Evolutionary conservation across 2,888 invertebrate species (phyloP).

Genomic region (Lepidochrysops patricia): DNA sequence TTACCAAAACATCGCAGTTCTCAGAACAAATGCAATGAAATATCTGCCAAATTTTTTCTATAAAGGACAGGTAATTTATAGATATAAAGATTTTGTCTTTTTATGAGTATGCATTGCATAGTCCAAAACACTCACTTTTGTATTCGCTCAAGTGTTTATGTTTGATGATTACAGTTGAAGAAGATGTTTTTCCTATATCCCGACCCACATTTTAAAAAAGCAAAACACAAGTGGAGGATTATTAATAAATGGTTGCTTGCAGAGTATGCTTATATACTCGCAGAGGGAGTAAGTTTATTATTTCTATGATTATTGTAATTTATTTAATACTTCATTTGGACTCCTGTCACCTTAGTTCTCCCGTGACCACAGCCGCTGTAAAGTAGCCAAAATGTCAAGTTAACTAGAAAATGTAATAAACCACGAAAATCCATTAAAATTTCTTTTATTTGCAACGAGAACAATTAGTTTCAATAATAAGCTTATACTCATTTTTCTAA

Average conservation of each 20-base stretch:
- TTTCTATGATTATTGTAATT: background rate
- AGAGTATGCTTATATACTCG: conserved; percentile 96
- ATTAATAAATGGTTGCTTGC: conserved; percentile 93
- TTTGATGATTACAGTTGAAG: conserved; percentile 83
- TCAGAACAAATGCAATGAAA: conserved; percentile 99
- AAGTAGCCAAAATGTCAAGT: no score
- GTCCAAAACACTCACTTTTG: no score
- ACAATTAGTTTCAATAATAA: background rate
- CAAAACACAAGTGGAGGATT: conserved; percentile 99
- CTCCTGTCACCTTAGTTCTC: no score
- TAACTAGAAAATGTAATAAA: no score
- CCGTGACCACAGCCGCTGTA: no score
- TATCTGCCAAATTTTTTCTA: conserved; percentile 97
- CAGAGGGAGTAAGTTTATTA: conserved; percentile 78
- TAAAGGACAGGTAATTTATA: conserved; percentile 86
- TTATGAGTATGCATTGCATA: background rate
- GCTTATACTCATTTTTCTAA: background rate
- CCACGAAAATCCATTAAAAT: no score
- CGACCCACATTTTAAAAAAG: conserved; percentile 99
- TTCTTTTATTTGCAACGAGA: no score
- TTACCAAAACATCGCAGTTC: conserved; percentile 95
- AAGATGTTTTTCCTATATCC: conserved; percentile 99
- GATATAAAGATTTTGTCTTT: conserved; percentile 8
- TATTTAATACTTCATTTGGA: no score
- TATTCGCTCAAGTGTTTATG: no score